A percentile compares a stretch with the other conserved stretches of the same genome.
Conservation (phyloP, 2,113 vertebrate genomes). For the Nicator chloris region DNA sequence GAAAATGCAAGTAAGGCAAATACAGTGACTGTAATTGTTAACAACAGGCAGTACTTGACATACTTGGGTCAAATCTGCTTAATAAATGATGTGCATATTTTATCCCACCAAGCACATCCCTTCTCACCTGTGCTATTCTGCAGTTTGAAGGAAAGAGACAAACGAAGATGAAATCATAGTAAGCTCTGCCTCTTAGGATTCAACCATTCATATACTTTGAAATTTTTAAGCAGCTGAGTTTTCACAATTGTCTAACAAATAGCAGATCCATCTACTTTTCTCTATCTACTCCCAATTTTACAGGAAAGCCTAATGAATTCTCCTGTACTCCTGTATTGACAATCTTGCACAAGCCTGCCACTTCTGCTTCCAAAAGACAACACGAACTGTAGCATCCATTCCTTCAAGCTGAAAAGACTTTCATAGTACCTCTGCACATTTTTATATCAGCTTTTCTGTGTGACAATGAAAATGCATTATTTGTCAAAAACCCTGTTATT, state of each 20-base stretch:
- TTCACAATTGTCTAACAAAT: neutral
- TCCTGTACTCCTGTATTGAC: neutral
- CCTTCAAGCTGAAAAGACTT: neutral
- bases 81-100: neutral
- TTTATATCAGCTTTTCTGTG: neutral
- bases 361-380: neutral
- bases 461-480: neutral
- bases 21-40: neutral
- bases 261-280: neutral
- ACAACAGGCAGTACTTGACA: neutral
- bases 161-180: neutral
- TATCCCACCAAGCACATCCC: neutral
- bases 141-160: neutral
- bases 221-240: neutral
- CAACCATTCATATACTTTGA: neutral
- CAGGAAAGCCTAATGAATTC: neutral
- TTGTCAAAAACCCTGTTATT: neutral
- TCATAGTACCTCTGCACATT: neutral
- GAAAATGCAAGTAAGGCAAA: neutral
- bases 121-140: neutral
- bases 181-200: neutral
- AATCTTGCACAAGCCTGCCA: slow-evolving; percentile 4
- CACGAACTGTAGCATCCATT: neutral
- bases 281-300: neutral
- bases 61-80: neutral